phyloP scores from a whole-genome alignment of 2,113 vertebrate genomes.

The Notechis scutatus region DNA sequence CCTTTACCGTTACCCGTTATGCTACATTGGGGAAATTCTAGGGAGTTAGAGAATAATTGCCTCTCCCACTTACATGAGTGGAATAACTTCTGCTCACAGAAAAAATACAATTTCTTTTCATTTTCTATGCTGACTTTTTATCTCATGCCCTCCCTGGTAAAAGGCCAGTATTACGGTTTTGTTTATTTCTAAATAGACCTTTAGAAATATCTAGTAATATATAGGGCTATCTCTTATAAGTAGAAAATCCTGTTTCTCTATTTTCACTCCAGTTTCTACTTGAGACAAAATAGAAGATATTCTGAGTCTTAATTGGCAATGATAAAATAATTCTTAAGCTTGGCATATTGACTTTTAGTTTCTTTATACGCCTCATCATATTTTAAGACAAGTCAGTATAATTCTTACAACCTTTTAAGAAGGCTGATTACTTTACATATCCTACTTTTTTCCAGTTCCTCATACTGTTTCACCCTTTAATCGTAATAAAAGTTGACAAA shows the following conservation, averaged over 20 bases:
- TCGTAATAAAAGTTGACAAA: conserved; percentile 43
- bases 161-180: neutral
- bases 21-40: neutral
- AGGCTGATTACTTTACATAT: neutral
- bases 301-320: neutral
- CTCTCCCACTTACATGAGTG: neutral
- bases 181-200: neutral
- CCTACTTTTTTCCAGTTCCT: conserved; percentile 7
- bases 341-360: neutral
- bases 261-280: neutral
- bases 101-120: neutral
- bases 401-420: conserved; percentile 30
- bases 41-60: neutral
- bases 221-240: neutral
- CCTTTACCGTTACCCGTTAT: neutral
- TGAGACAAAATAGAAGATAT: neutral
- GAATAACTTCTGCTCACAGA: neutral
- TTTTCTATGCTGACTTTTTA: neutral
- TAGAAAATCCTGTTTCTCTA: neutral
- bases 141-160: neutral
- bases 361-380: neutral
- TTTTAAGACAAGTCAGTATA: neutral
- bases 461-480: conserved; percentile 41
- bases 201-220: neutral
- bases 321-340: neutral